Evolutionary conservation across 1,140 invertebrate species (phyloP), one percentile per base, ranked within the genome.

Genomic region (Drosophila ambigua): DNA sequence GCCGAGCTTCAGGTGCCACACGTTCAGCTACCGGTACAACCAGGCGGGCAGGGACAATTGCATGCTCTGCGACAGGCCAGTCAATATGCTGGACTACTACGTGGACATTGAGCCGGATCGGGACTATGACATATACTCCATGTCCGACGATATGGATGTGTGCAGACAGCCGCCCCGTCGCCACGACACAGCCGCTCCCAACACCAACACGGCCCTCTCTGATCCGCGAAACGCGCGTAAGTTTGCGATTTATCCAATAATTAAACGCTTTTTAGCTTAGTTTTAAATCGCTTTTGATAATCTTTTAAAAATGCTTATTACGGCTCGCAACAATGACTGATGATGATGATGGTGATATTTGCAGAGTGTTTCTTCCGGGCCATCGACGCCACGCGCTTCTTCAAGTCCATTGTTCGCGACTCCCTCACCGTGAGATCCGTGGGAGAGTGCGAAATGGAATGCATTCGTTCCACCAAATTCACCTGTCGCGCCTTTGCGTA

Each of bases 361-460:
- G 35, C 90, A 96, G 96, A 96, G 91, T 97, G 96, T 90, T 97
- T 97, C 88, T 96, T 95, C 94, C 94, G 96, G 49, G 94, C 96
- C 1, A 93, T 95, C 39, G 96, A 95, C 69, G 95, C 95, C 4
- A 94, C 95, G 4, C 92, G 94, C 16, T 94, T 97, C 50, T 93
- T 94, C 31, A 93, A 94, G 13, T 90, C 92, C 0, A 93, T 95
- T 2, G 93, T 94, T 0, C 93, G 94, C 31, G 94, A 95, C 26
- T 94, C 95, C 0, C 83, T 95, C 0, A 94, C 93, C 0, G 95
- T 95, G 2, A 92, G 94, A 2, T 94, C 94, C 2, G 93, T 96
- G 3, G 95, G 95, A 0, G 95, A 96, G 23, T 97, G 96, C 77
- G 95, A 97, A 88, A 92, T 95, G 11, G 95, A 95, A 72, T 97